Base-by-base conservation (phyloP, 2,113 vertebrate species). In the Malurus alboscapulatus region DNA sequence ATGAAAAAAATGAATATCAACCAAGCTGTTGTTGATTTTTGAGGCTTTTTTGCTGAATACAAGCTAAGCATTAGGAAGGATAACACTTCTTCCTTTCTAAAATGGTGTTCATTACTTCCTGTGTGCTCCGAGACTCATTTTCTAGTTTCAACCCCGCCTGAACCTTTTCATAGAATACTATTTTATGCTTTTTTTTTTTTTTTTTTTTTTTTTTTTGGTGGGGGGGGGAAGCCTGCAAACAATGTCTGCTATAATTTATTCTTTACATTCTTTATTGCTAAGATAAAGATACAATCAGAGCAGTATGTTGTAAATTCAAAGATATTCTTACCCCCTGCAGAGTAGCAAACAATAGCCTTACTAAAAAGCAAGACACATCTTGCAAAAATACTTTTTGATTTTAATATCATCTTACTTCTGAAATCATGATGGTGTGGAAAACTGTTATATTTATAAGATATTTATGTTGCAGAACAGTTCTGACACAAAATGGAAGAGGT, bases 361-460 rank as follows among this genome's bases (percentile, higher is more conserved):
- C 25, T 45, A 58, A 90, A 85, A 83, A 5, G 9, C 17, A 66
- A 79, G 50, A 62, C 3, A 21, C 1, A 10, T 68, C n/a, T 65
- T 90, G 29, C 32, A 91, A 84, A 93, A 77, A 50, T 34, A n/a
- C 6, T 26, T n/a, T 38, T 77, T 81, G 55, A 74, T 87, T 94
- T 88, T 88, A 84, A 88, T 44, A 81, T 38, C 24, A 74, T 50
- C 44, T 87, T 84, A 62, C 65, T 62, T 29, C 55, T 78, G 26
- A 44, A 91, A 74, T 24, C 29, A 59, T 84, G 38, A 77, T 48
- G 17, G 38, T 81, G 38, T 71, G 29, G 57, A 92, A 87, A 74
- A 14, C 20, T 74, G 83, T 92, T 80, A 36, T 79, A 53, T 88
- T 93, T 85, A 62, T 90, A 66, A 80, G 29, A 50, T 90, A 88